phyloP scores from a whole-genome alignment of 37 sponge, comb jelly and placozoan species.

The Beroe ovata region DNA sequence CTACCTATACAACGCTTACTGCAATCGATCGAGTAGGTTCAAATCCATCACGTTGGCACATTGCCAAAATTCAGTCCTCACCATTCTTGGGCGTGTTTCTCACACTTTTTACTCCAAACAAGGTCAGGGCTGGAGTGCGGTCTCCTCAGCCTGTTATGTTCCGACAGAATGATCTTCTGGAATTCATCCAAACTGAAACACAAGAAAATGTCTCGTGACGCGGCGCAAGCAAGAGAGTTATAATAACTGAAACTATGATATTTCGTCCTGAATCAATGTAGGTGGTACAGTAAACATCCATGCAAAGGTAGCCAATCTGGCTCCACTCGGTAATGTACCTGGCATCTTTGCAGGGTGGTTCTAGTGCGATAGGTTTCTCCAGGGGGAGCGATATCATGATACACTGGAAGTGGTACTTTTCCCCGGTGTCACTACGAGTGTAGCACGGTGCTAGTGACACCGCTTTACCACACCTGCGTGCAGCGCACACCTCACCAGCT shows the following conservation, averaged over 20 bases:
- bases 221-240: too few species aligned
- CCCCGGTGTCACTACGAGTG: slow-evolving; percentile 21
- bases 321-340: too few species aligned
- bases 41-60: too few species aligned
- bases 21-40: too few species aligned
- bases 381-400: slow-evolving; percentile 38
- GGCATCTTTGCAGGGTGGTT: background rate
- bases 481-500: slow-evolving; percentile 17
- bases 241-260: too few species aligned
- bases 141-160: slow-evolving; percentile 28
- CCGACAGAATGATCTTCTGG: background rate
- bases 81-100: slow-evolving; percentile 63
- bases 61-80: slow-evolving; percentile 8
- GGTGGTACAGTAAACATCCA: too few species aligned
- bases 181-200: slow-evolving; percentile 10
- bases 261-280: too few species aligned
- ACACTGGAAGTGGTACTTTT: slow-evolving; percentile 57
- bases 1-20: too few species aligned
- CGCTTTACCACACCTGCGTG: slow-evolving; percentile 33
- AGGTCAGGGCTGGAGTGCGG: slow-evolving; percentile 20
- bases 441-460: slow-evolving; percentile 33
- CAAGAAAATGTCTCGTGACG: too few species aligned
- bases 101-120: background rate
- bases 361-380: slow-evolving; percentile 66
- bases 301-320: too few species aligned